phyloP scores from a whole-genome alignment of 2,113 vertebrate species.

The Manacus vitellinus region DNA sequence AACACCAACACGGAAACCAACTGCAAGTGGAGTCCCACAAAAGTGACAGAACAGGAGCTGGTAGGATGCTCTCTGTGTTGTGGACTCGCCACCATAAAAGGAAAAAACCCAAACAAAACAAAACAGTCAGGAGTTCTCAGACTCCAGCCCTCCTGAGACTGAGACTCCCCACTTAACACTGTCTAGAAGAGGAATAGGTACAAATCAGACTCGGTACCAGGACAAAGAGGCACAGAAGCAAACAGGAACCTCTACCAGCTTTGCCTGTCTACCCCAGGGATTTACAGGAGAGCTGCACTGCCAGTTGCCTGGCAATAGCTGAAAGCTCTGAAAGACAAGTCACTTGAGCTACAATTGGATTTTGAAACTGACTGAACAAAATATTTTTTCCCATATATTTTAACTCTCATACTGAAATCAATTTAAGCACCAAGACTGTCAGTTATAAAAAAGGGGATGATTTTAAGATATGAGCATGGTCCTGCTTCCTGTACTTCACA shows the following conservation, averaged over 20 bases:
- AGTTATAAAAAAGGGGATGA: neutral
- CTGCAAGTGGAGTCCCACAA: neutral
- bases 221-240: neutral
- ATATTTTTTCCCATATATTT: neutral
- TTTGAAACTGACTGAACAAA: neutral
- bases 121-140: neutral
- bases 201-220: neutral
- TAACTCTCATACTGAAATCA: neutral
- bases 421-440: neutral
- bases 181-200: neutral
- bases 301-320: neutral
- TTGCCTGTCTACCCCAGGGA: neutral
- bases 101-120: neutral
- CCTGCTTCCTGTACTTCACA: neutral
- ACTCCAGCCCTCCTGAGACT: neutral
- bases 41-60: accelerated
- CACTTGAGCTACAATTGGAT: neutral
- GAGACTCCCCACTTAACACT: neutral
- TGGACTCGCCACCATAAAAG: neutral
- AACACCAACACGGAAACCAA: neutral
- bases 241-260: neutral
- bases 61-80: neutral
- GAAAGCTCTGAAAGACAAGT: neutral
- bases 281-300: neutral
- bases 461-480: neutral